Base-by-base conservation (phyloP, 2,797 vertebrate species). In the Ispidina lecontei region DNA sequence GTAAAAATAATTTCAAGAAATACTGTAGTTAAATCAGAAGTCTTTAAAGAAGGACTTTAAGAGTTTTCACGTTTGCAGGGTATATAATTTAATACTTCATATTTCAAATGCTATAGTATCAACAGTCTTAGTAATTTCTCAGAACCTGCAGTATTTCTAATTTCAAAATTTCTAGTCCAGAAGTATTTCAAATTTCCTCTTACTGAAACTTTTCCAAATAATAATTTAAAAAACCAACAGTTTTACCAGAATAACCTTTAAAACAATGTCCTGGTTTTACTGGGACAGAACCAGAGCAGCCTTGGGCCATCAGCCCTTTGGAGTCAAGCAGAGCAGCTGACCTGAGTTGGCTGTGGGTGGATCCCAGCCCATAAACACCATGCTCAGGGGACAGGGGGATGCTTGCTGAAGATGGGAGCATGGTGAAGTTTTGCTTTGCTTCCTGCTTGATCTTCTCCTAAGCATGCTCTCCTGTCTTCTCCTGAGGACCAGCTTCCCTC, bases 1-100 rank as follows among this genome's bases (percentile, higher is more conserved):
- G 44, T 65, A 68, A 93, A 65, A 94, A 62, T 14, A 93, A 55
- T 33, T 69, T 84, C 49, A 82, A 85, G 44, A 89, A 93, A 89
- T 51, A 20, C 39, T 58, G 33, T 80, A 23, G 39, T 78, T 91
- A 93, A 94, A 73, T 72, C 68, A 82, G 58, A 82, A 77, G 39
- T 26, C 84, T 43, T 21, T 26, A 78, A 76, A 56, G 4, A 85
- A 60, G 31, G 19, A 60, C 6, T 28, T 65, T 60, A 60, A 49
- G 29, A 73, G 43, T 18, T 86, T 73, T 52, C 10, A 35, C 6
- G 33, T 33, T 33, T 33, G 33, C 54, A 69, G 52, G 26, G 52
- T 7, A 49, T 51, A 37, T 35, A 46, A 49, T 43, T 62, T 29
- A 81, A 78, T 75, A 35, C 60, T 81, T 64, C 23, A 14, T 83